Percentiles rank a stretch among this genome's conserved stretches.
Conservation (phyloP, 2,888 invertebrate genomes). For the Drosophila meridiana region DNA sequence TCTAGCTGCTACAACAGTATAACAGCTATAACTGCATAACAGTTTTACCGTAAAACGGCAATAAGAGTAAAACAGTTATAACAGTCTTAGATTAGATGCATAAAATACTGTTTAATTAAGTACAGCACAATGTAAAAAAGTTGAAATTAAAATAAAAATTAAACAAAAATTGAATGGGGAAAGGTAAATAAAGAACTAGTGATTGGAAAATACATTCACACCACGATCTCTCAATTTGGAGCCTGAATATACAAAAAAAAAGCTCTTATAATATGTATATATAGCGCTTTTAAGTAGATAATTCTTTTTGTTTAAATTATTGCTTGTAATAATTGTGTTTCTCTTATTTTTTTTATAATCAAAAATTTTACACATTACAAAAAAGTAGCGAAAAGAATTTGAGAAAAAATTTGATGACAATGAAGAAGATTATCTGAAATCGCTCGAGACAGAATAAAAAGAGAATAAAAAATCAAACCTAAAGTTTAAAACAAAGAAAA, state of each 20-base stretch:
- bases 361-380: slow-evolving; percentile 56
- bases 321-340: slow-evolving; percentile 21
- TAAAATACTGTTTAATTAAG: neutral
- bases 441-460: slow-evolving; percentile 23
- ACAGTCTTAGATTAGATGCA: neutral
- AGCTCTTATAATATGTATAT: slow-evolving; percentile 22
- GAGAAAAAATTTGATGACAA: slow-evolving; percentile 32
- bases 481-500: neutral
- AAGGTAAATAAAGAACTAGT: neutral
- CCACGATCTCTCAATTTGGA: slow-evolving; percentile 8
- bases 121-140: neutral
- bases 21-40: neutral
- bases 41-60: neutral
- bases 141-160: neutral
- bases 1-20: neutral
- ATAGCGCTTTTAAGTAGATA: slow-evolving; percentile 21
- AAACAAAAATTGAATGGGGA: neutral
- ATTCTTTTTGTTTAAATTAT: slow-evolving; percentile 13
- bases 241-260: neutral
- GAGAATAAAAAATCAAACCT: slow-evolving; percentile 16
- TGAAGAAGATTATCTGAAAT: slow-evolving; percentile 37
- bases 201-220: slow-evolving; percentile 3
- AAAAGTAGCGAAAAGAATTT: slow-evolving; percentile 50
- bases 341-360: slow-evolving; percentile 22
- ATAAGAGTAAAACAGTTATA: neutral